phyloP scores from a whole-genome alignment of 2,113 vertebrate species.

The Speoplatyrhinus poulsoni region DNA sequence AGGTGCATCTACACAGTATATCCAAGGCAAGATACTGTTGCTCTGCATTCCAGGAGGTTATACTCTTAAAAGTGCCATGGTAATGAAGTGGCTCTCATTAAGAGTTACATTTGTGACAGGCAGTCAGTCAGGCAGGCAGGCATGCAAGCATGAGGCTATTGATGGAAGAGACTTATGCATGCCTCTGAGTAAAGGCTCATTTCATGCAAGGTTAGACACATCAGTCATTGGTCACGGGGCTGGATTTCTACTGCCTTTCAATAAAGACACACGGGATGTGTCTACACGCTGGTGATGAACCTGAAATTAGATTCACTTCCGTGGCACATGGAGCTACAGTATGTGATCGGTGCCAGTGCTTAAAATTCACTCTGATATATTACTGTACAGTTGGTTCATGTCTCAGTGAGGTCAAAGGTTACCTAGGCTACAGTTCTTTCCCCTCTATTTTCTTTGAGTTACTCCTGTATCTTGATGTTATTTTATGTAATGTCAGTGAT shows the following conservation, averaged over 20 bases:
- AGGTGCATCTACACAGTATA: too few species aligned
- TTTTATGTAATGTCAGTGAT: constrained; percentile 30
- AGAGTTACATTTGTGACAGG: constrained; percentile 64
- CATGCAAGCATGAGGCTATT: constrained; percentile 34
- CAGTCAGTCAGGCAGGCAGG: constrained; percentile 58
- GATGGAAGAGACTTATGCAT: constrained; percentile 55
- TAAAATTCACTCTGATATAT: constrained; percentile 39
- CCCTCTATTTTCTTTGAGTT: constrained; percentile 36
- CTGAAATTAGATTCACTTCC: constrained; percentile 64
- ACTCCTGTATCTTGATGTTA: constrained; percentile 31
- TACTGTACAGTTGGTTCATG: constrained; percentile 29
- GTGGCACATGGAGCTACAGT: constrained; percentile 25
- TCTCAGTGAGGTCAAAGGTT: constrained; percentile 44
- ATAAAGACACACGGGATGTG: constrained; percentile 66
- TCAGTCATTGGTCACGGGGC: constrained; percentile 70
- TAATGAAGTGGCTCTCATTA: constrained; percentile 71
- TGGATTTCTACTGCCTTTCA: constrained; percentile 67
- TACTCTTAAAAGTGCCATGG: constrained; percentile 56
- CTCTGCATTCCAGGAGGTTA: constrained; percentile 55
- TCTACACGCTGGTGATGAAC: constrained; percentile 51
- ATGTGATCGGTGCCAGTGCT: constrained; percentile 29
- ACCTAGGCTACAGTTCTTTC: constrained; percentile 26
- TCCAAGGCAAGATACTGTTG: constrained; percentile 5
- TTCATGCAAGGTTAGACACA: constrained; percentile 80
- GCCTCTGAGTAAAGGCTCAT: constrained; percentile 69